Evolutionary conservation across 2,888 invertebrate species (phyloP).

Genomic region (Sarcophaga caerulescens): DNA sequence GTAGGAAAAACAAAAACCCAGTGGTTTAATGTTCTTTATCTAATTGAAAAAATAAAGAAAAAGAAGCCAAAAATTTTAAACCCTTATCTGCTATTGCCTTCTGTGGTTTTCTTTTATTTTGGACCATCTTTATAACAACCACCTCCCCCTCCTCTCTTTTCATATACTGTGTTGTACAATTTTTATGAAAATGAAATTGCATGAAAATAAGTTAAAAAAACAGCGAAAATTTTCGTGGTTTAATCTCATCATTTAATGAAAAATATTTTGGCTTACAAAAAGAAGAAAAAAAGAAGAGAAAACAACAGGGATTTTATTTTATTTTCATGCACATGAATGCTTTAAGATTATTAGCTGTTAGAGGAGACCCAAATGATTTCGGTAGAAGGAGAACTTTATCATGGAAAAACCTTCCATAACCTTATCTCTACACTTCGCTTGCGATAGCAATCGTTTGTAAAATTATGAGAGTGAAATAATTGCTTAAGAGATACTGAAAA

Average conservation of each 20-base stretch:
- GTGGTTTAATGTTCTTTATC: neutral
- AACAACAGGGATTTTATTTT: conserved; percentile 12
- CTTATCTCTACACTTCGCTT: too few relatives aligned
- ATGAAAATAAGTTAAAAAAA: neutral
- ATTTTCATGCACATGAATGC: conserved; percentile 36
- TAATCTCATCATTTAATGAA: conserved; percentile 63
- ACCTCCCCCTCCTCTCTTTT: neutral
- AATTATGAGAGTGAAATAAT: too few relatives aligned
- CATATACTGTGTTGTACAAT: neutral
- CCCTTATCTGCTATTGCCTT: conserved; percentile 53
- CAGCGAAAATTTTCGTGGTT: conserved; percentile 48
- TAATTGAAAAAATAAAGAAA: neutral
- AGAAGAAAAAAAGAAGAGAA: neutral
- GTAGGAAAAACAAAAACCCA: neutral
- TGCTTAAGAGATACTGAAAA: too few relatives aligned
- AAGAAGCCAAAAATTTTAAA: conserved; percentile 1
- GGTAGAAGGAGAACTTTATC: too few relatives aligned
- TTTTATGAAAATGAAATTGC: neutral
- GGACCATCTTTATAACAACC: conserved; percentile 70
- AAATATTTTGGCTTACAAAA: conserved; percentile 54
- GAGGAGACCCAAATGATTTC: too few relatives aligned
- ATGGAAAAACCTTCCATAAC: too few relatives aligned
- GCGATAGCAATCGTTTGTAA: too few relatives aligned
- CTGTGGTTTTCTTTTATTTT: conserved; percentile 68
- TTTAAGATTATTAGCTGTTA: conserved; percentile 26